Evolutionary conservation across 2,113 vertebrate species (phyloP).

Genomic region (Myotis yumanensis): DNA sequence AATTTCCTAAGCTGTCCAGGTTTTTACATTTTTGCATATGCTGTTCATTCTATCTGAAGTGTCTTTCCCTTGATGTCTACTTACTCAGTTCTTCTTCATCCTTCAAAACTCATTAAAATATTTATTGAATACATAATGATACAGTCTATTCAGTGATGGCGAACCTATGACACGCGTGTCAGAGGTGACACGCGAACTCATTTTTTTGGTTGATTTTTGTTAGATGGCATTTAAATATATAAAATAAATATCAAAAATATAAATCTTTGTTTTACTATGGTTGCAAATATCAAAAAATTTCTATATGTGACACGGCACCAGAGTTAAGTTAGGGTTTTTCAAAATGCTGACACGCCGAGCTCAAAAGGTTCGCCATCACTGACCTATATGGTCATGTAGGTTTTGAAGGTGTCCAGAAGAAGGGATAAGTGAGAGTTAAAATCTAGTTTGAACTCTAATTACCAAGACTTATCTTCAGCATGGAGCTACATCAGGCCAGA

Average conservation of each 20-base stretch:
- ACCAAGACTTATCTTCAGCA: not conserved
- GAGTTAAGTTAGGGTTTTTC: too few species aligned
- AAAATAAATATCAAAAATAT: too few species aligned
- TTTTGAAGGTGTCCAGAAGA: not conserved
- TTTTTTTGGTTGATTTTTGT: too few species aligned
- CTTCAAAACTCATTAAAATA: conserved; percentile 41
- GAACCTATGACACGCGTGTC: too few species aligned
- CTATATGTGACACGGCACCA: too few species aligned
- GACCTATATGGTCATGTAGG: not conserved
- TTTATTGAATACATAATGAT: not conserved
- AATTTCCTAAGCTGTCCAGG: conserved; percentile 10
- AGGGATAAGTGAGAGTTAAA: not conserved
- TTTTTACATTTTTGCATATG: not conserved
- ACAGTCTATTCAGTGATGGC: too few species aligned
- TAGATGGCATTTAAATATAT: too few species aligned
- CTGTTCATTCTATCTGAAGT: not conserved
- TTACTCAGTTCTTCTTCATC: not conserved
- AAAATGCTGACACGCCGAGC: too few species aligned
- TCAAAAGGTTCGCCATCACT: not conserved
- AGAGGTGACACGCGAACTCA: too few species aligned
- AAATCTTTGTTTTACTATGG: too few species aligned
- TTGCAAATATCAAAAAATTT: too few species aligned
- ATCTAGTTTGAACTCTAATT: not conserved
- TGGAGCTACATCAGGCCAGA: not conserved
- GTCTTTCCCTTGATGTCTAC: not conserved